Base-by-base conservation (phyloP, 2,797 vertebrate genomes). In the Sitta carolinensis region DNA sequence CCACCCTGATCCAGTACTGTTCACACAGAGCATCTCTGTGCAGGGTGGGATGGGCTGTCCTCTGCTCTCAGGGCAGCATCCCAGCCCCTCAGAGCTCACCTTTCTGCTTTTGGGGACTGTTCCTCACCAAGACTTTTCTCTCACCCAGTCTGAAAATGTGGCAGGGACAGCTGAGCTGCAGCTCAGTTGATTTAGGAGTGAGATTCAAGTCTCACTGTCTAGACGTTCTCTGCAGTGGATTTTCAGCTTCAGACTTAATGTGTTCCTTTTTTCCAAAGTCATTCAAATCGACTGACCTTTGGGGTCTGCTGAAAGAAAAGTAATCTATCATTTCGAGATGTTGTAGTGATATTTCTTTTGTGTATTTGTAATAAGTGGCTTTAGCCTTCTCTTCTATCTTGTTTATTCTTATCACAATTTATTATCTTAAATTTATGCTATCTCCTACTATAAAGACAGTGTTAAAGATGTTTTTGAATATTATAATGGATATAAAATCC, bases 171-270 rank as follows among this genome's bases (percentile, higher is more conserved):
- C 84, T 75, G 84, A 93, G 82, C 95, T 92, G 84, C 92, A n/a
- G 89, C 78, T 75, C n/a, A 5, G 22, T 90, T 97, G 94, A 93
- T 97, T 97, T 96, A 95, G 89, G 82, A 79, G 83, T 57, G 80
- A 91, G 91, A 90, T 84, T 95, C 92, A 95, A 90, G 84, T 47
- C 72, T 75, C 0, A 0, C 93, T 95, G 96, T 95, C 95, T 94
- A 95, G 95, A 96, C 80, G 0, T 79, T 91, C 94, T 96, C 85
- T 91, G 92, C 7, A 10, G 91, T 94, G 94, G 89, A 86, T 96
- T 96, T 89, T 75, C 92, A 73, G 89, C 87, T 91, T 88, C 94
- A 91, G 94, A 92, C 76, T 90, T 81, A 73, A 73, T 7, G 1
- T 63, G 74, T 84, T 90, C 45, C 32, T 51, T 73, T 91, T 80